These are phyloP conservation scores for Harpalus rufipes DNA, from an alignment of 2,888 invertebrate genomes.

Conservation along the genomic window DNA sequence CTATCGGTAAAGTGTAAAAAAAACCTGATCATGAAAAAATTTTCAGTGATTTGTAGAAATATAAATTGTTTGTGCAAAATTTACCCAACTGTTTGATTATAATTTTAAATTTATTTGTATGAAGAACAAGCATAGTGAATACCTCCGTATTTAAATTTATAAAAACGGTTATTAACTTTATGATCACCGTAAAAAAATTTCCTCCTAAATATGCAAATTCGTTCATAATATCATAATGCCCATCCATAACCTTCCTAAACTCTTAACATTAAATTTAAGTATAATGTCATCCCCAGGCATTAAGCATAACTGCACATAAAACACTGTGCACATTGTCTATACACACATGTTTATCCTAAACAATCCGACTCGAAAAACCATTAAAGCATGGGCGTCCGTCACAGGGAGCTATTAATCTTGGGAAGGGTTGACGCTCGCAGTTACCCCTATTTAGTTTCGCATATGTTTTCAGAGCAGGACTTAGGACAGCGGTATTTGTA, in stretches of 20 bases:
- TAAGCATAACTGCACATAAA: background rate
- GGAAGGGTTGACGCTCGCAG: slow-evolving; percentile 43
- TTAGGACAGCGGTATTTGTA: slow-evolving; percentile 35
- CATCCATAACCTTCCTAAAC: background rate
- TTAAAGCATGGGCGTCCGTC: slow-evolving; percentile 47
- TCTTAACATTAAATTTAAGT: background rate
- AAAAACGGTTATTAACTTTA: background rate
- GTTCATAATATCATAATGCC: background rate
- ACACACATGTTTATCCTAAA: slow-evolving; percentile 15
- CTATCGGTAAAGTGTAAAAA: too few relatives aligned
- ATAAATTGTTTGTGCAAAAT: too few relatives aligned
- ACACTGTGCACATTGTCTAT: background rate
- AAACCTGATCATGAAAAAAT: too few relatives aligned
- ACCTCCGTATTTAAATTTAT: background rate
- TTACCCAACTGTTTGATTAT: too few relatives aligned
- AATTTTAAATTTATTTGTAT: too few relatives aligned
- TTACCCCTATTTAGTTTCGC: slow-evolving; percentile 43
- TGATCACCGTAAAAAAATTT: background rate
- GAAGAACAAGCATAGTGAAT: too few relatives aligned
- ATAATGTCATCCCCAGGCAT: background rate
- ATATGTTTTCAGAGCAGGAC: slow-evolving; percentile 32
- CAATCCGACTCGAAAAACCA: slow-evolving; percentile 52
- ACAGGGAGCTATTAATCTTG: slow-evolving; percentile 45
- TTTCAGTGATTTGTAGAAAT: too few relatives aligned
- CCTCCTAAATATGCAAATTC: background rate